phyloP scores from a whole-genome alignment of 2,797 vertebrate species.

The Gambelia wislizenii region DNA sequence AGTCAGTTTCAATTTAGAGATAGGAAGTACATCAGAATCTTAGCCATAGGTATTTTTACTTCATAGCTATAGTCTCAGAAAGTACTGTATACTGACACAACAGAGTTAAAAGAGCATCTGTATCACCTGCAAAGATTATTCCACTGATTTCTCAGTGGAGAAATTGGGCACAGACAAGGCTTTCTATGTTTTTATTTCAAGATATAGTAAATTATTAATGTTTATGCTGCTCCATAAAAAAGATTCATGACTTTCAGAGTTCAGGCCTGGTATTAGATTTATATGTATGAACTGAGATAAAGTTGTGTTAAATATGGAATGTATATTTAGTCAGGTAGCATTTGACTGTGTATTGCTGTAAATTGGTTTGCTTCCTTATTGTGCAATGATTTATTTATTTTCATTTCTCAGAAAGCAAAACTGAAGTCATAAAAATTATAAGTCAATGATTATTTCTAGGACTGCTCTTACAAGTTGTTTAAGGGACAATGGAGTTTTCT shows the following conservation, averaged over 20 bases:
- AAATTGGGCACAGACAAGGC: slow-evolving; percentile 6
- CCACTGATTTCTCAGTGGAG: background rate
- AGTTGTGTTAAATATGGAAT: slow-evolving; percentile 27
- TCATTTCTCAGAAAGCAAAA: background rate
- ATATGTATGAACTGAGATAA: slow-evolving; percentile 31
- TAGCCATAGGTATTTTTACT: background rate
- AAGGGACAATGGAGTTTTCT: background rate
- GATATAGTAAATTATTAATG: slow-evolving; percentile 15
- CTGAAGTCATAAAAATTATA: slow-evolving; percentile 5
- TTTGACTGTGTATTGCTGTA: background rate
- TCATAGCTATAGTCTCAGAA: background rate
- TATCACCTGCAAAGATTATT: background rate
- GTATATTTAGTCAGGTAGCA: slow-evolving; percentile 22
- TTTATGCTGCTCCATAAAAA: background rate
- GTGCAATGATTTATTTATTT: slow-evolving; percentile 10
- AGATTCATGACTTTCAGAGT: slow-evolving; percentile 30
- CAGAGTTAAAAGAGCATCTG: background rate
- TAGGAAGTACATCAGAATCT: background rate
- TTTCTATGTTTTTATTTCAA: background rate
- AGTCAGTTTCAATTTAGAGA: background rate
- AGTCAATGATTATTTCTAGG: background rate
- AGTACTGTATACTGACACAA: too few relatives aligned
- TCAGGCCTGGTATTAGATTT: slow-evolving; percentile 31
- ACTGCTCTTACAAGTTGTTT: background rate
- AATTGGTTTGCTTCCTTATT: slow-evolving; percentile 22